A percentile compares a stretch with the other conserved stretches of the same genome.
These are phyloP conservation scores for Torymus texanus DNA, from an alignment of 2,888 invertebrate genomes.

Conservation along the genomic window DNA sequence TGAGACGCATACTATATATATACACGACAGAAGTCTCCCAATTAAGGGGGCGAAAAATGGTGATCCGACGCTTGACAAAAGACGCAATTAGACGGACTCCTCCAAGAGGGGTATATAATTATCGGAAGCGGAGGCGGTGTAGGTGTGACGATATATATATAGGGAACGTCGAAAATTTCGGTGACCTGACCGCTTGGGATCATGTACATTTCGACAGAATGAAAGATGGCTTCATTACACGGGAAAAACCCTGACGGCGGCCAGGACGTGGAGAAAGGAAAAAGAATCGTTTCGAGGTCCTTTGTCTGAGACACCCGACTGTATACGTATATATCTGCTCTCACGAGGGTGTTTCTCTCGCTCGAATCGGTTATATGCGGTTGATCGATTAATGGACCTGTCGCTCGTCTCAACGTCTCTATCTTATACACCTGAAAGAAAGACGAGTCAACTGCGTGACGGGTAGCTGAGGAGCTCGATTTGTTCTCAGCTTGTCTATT, in stretches of 20 bases:
- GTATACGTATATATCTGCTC: background rate
- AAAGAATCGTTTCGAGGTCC: slow-evolving; percentile 12
- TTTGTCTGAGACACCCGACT: slow-evolving; percentile 22
- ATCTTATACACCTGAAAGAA: slow-evolving; percentile 11
- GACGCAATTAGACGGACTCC: too few species aligned
- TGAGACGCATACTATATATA: too few species aligned
- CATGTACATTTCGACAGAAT: slow-evolving; percentile 34
- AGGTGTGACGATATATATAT: slow-evolving; percentile 21
- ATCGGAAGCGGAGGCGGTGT: too few species aligned
- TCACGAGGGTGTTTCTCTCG: slow-evolving; percentile 35
- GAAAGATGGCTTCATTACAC: slow-evolving; percentile 27
- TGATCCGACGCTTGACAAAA: too few species aligned
- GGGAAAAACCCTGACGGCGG: slow-evolving; percentile 19
- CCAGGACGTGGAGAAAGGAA: background rate
- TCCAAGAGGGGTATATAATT: too few species aligned
- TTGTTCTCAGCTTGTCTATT: slow-evolving; percentile 18
- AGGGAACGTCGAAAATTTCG: slow-evolving; percentile 3
- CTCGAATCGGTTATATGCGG: slow-evolving; percentile 31
- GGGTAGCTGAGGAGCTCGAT: background rate
- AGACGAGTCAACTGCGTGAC: too few species aligned
- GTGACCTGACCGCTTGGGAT: background rate
- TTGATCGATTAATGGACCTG: slow-evolving; percentile 52
- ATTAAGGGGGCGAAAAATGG: too few species aligned
- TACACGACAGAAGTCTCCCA: too few species aligned
- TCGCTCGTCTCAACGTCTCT: slow-evolving; percentile 33